These are phyloP conservation scores for Propsilocerus akamusi DNA, from an alignment of 1,140 invertebrate species.

Conservation along the genomic window DNA sequence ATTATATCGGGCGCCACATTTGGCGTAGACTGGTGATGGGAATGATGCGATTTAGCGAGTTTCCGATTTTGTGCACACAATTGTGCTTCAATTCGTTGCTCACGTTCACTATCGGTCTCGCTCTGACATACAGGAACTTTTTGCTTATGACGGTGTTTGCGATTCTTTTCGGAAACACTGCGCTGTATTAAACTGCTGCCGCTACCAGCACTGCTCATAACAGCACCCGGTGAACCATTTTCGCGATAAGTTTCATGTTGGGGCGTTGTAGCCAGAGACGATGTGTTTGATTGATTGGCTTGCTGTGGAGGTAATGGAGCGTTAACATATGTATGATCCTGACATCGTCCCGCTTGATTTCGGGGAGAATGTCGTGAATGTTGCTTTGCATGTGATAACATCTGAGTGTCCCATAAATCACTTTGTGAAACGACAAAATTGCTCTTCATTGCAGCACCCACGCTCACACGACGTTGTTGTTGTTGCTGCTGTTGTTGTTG, in stretches of 20 bases:
- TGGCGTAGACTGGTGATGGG: conserved; percentile 22
- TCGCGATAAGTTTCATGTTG: not conserved
- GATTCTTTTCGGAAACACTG: conserved; percentile 36
- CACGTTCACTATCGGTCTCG: conserved; percentile 27
- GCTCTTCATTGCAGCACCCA: conserved; percentile 26
- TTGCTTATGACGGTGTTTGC: conserved; percentile 25
- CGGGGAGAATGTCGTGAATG: conserved; percentile 26
- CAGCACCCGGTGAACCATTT: not conserved
- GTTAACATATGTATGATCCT: conserved; percentile 12
- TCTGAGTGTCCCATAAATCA: conserved; percentile 39
- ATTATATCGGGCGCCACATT: conserved; percentile 21
- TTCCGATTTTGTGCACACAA: conserved; percentile 18
- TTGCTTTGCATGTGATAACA: conserved; percentile 34
- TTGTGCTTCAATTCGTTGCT: conserved; percentile 18
- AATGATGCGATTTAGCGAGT: conserved; percentile 17
- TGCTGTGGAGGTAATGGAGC: not conserved
- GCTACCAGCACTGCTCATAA: conserved; percentile 8
- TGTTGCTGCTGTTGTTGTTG: not conserved
- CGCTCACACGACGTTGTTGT: conserved; percentile 19
- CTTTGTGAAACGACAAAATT: conserved; percentile 40
- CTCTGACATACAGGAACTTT: conserved; percentile 29
- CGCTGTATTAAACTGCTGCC: conserved; percentile 30
- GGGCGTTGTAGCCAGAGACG: not conserved
- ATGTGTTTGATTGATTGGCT: not conserved
- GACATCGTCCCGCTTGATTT: conserved; percentile 19